Conservation (phyloP, 2,888 invertebrate genomes). For the Drosophila mayaguana region DNA sequence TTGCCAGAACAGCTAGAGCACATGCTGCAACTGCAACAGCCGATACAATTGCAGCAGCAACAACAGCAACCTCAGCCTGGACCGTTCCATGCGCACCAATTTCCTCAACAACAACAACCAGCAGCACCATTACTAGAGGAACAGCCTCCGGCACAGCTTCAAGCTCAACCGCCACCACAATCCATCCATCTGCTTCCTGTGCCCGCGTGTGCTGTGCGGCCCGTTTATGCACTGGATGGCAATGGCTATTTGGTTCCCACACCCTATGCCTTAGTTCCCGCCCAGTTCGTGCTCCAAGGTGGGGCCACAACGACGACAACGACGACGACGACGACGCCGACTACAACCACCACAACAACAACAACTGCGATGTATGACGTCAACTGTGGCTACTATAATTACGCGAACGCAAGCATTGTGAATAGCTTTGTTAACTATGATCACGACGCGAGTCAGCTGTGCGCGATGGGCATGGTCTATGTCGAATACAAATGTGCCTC, state of each 20-base stretch:
- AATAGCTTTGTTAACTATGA: conserved; percentile 41
- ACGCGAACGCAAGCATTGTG: conserved; percentile 31
- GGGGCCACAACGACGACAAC: not conserved
- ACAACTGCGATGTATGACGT: not conserved
- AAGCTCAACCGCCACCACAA: not conserved
- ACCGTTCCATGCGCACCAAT: not conserved
- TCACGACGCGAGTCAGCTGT: conserved; percentile 28
- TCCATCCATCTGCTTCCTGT: conserved; percentile 6
- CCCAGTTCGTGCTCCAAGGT: conserved; percentile 1
- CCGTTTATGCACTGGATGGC: conserved; percentile 12
- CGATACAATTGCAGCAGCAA: not conserved
- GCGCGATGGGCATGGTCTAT: conserved; percentile 41
- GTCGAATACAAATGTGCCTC: conserved; percentile 26
- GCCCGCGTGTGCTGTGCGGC: conserved; percentile 6
- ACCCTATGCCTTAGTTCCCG: conserved; percentile 8
- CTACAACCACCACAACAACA: conserved; percentile 1
- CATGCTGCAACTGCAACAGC: not conserved
- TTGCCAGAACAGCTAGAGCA: conserved; percentile 9
- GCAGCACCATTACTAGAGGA: not conserved
- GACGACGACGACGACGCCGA: not conserved
- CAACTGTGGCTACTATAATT: conserved; percentile 37
- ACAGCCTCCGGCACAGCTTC: not conserved
- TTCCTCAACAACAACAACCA: not conserved
- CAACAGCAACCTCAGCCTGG: not conserved
- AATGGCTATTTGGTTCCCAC: conserved; percentile 21